These are phyloP conservation scores for Anarrhichthys ocellatus DNA, from an alignment of 2,113 vertebrate genomes.

Conservation along the genomic window DNA sequence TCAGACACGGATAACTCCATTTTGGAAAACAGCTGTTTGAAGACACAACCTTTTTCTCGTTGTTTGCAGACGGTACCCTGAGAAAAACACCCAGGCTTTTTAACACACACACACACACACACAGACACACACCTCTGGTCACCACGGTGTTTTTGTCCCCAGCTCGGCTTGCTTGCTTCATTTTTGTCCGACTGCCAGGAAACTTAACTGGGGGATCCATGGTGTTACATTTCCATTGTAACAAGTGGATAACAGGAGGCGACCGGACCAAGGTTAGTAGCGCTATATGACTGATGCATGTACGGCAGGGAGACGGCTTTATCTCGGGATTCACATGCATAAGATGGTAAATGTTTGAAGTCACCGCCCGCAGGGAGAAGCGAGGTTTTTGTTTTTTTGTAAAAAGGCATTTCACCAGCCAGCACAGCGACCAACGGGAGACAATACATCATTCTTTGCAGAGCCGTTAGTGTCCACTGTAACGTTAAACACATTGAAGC, in stretches of 20 bases:
- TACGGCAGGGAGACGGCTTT: neutral
- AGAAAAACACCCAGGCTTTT: constrained; percentile 32
- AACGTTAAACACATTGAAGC: neutral
- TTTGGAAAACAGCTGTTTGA: constrained; percentile 87
- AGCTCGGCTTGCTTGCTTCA: neutral
- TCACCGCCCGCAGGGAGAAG: constrained; percentile 42
- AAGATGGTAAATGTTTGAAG: constrained; percentile 14
- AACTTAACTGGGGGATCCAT: constrained; percentile 67
- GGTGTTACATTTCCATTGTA: constrained; percentile 67
- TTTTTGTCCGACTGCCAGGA: constrained; percentile 54
- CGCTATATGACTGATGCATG: neutral
- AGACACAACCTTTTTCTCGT: constrained; percentile 71
- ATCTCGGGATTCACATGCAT: neutral
- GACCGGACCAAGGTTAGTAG: constrained; percentile 79
- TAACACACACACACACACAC: neutral
- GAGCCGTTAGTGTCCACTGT: neutral
- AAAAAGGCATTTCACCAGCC: constrained; percentile 31
- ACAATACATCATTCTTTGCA: constrained; percentile 19
- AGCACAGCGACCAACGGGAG: neutral
- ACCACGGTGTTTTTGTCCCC: neutral
- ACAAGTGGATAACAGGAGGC: constrained; percentile 81
- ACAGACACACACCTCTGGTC: neutral
- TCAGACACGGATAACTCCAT: constrained; percentile 81
- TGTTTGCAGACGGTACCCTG: constrained; percentile 64
- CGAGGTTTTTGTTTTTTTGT: constrained; percentile 1